Base-by-base conservation (phyloP, 1,140 invertebrate genomes). In the Melipona quadrifasciata region DNA sequence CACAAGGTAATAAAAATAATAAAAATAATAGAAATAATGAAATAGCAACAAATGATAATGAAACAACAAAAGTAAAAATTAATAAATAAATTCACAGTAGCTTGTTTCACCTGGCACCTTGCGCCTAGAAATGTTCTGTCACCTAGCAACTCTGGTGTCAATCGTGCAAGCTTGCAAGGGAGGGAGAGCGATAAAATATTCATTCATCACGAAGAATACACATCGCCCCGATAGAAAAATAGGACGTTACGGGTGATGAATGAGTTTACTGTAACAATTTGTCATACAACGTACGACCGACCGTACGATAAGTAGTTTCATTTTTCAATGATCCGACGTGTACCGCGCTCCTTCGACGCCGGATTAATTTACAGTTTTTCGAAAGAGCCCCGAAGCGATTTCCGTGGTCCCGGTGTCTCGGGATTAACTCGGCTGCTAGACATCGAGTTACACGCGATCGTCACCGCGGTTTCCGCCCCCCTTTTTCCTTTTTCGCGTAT, bases 361-460 rank as follows among this genome's bases (percentile, higher is more conserved):
- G 34, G 27, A 81, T 81, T 24, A 72, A 68, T 58, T 34, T 58
- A 31, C 47, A 64, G 39, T 55, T 84, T 80, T 57, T 31, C 8
- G 4, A 5, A 4, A 39, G 47, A 80, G 19, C 19, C 76, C 19
- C 1, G 14, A 58, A 57, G 68, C 72, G 34, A 71, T 67, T 19
- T 11, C 12, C 39, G 17, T 58, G 34, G 51, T 21, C 27, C 24
- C 31, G 31, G 21, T 39, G 6, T 47, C 39, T 47, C 39, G 39
- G 8, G 51, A 84, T 76, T 51, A 71, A 47, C 6, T 47, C 39
- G 39, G 39, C 6, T 34, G 51, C 57, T 61, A 14, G 17, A 17
- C n/a, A 31, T 2, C 47, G 64, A 21, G n/a, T 83, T 68, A 24
- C 24, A 24, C 65, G 51, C 16, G 19, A 11, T 21, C 34, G 27